Percentiles rank a stretch among this genome's conserved stretches.
Conservation (phyloP, 2,888 invertebrate species). For the Chymomyza amoena region DNA sequence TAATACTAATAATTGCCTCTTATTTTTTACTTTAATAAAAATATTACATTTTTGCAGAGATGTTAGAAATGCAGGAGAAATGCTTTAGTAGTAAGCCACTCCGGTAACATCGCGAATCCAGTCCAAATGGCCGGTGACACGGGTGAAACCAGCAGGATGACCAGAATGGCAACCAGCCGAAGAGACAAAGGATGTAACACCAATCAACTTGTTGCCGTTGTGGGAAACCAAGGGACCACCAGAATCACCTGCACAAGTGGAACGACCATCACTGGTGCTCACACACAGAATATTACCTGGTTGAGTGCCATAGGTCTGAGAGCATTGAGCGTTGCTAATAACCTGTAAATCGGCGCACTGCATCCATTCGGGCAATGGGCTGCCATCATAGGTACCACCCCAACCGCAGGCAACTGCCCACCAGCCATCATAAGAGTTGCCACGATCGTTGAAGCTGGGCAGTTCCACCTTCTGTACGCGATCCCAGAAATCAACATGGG, state of each 20-base stretch:
- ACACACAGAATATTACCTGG: conserved; percentile 45
- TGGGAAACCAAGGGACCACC: conserved; percentile 60
- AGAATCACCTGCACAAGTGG: conserved; percentile 58
- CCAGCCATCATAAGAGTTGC: conserved; percentile 11
- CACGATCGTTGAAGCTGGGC: conserved; percentile 23
- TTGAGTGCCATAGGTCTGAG: conserved; percentile 74
- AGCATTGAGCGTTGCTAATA: conserved; percentile 70
- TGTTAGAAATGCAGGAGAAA: not conserved
- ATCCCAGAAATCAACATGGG: conserved; percentile 36
- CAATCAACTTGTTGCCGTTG: conserved; percentile 37
- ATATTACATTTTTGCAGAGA: no score
- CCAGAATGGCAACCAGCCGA: conserved; percentile 41
- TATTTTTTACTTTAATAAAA: no score
- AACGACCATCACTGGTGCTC: conserved; percentile 37
- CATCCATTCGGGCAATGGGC: conserved; percentile 68
- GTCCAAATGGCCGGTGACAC: conserved; percentile 44
- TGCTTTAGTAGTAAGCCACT: conserved; percentile 35
- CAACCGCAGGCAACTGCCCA: conserved; percentile 58
- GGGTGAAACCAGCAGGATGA: conserved; percentile 51
- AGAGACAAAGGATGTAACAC: conserved; percentile 51
- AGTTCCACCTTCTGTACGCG: conserved; percentile 28
- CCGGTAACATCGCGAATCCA: conserved; percentile 61
- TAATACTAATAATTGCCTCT: no score
- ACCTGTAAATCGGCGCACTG: conserved; percentile 55
- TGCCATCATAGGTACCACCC: conserved; percentile 61